Conservation (phyloP, 2,113 vertebrate species). For the Myrmecobius fasciatus region DNA sequence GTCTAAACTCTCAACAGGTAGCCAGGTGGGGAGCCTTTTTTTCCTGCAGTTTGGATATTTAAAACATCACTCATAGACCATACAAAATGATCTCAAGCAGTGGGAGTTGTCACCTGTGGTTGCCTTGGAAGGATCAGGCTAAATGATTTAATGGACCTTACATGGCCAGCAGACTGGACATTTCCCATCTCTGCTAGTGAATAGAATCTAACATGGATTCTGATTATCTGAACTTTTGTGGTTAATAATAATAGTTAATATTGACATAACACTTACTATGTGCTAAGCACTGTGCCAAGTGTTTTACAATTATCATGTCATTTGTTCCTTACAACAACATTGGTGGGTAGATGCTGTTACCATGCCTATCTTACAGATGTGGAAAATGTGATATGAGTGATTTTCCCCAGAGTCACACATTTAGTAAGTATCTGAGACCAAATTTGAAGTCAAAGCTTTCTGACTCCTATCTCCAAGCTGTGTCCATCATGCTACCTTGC, state of each 20-base stretch:
- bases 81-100: too few species aligned
- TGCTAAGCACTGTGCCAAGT: not conserved
- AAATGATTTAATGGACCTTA: too few species aligned
- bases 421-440: not conserved
- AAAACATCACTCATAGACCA: too few species aligned
- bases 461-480: not conserved
- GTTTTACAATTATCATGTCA: not conserved
- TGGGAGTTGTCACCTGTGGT: too few species aligned
- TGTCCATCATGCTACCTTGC: not conserved
- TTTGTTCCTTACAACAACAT: not conserved
- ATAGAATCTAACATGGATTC: not conserved
- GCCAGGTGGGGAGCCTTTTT: too few species aligned
- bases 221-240: not conserved
- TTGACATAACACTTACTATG: not conserved
- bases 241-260: not conserved
- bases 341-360: not conserved
- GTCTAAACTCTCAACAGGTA: not conserved
- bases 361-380: not conserved
- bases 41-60: too few species aligned
- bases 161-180: too few species aligned
- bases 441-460: not conserved
- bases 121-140: too few species aligned
- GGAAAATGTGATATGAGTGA: not conserved
- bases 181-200: too few species aligned
- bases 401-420: not conserved